Evolutionary conservation across 2,113 vertebrate species (phyloP).

Genomic region (Tachycineta bicolor): DNA sequence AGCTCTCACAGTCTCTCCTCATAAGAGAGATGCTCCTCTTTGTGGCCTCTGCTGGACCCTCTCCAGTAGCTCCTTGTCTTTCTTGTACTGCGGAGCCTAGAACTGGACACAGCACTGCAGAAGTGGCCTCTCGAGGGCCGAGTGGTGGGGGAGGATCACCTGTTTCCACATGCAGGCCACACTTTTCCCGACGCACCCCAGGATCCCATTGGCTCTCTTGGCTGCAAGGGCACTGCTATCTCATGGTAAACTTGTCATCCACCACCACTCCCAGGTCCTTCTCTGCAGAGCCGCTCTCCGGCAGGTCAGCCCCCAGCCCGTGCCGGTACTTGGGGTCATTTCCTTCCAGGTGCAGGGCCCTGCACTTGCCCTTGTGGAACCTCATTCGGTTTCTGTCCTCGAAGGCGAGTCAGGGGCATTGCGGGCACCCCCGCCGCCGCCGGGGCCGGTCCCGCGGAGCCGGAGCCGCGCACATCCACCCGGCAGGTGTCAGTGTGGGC

Average conservation of each 20-base stretch:
- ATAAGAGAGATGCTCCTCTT: not conserved
- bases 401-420: not conserved
- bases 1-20: not conserved
- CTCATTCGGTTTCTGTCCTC: not conserved
- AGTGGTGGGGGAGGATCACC: not conserved
- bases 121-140: not conserved
- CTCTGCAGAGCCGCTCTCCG: not conserved
- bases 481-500: conserved; percentile 50
- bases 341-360: no score
- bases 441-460: not conserved
- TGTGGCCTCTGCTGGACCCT: not conserved
- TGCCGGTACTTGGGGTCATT: not conserved
- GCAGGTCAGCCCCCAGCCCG: not conserved
- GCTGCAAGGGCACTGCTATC: not conserved
- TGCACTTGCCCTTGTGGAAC: not conserved
- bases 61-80: not conserved
- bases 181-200: not conserved
- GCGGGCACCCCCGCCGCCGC: no score
- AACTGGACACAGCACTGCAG: not conserved
- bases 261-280: not conserved
- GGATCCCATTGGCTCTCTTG: not conserved
- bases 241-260: not conserved
- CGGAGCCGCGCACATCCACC: not conserved
- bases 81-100: not conserved
- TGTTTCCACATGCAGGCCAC: not conserved